These are phyloP conservation scores for Fabriciana adippe DNA, from an alignment of 2,888 invertebrate species.

Conservation along the genomic window DNA sequence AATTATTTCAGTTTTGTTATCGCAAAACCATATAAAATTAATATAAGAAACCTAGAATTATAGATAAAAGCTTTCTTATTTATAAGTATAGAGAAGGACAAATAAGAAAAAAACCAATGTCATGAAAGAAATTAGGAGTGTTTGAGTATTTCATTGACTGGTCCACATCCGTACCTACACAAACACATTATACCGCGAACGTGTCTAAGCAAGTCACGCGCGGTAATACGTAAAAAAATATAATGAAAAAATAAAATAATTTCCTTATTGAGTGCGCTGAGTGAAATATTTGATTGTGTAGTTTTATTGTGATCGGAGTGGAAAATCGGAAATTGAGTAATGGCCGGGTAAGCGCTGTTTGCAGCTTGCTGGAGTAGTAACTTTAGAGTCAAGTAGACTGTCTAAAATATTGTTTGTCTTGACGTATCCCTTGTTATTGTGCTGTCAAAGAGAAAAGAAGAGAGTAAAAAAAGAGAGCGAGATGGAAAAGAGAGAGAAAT, in stretches of 20 bases:
- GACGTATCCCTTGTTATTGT: no score
- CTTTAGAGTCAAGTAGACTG: neutral
- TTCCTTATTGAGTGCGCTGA: conserved; percentile 36
- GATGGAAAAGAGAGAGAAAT: no score
- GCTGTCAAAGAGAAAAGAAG: neutral
- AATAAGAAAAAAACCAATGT: no score
- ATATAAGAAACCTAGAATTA: no score
- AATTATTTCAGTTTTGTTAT: no score
- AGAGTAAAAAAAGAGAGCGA: neutral
- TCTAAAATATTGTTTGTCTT: no score
- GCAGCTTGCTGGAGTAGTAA: neutral
- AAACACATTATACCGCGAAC: neutral
- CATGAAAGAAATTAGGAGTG: no score
- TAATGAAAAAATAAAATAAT: conserved; percentile 25
- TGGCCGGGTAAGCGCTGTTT: conserved; percentile 41
- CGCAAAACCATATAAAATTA: no score
- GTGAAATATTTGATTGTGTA: conserved; percentile 63
- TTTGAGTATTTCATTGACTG: no score
- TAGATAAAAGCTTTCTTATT: no score
- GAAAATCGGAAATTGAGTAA: conserved; percentile 71
- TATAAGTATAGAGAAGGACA: no score
- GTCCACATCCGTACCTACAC: no score
- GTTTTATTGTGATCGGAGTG: conserved; percentile 59
- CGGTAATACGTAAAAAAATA: neutral
- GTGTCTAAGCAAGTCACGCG: neutral